phyloP scores from a whole-genome alignment of 2,113 vertebrate genomes.

The rabbit (Oryctolagus cuniculus) region mOryCun1.1 NC_091433.1:199296501-199297000 shows the following conservation, averaged over 20 bases:
- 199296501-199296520: too few species aligned
- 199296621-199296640: too few species aligned
- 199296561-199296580: too few species aligned
- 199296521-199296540: too few species aligned
- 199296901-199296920: background rate
- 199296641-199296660: background rate
- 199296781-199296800: background rate
- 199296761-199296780: background rate
- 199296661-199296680: accelerated
- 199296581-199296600: background rate
- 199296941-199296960: background rate
- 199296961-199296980: background rate
- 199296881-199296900: background rate
- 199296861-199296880: background rate
- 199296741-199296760: background rate
- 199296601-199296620: too few species aligned
- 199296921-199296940: background rate
- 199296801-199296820: background rate
- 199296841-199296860: background rate
- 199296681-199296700: background rate
- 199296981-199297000: background rate
- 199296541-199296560: background rate
- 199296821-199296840: background rate
- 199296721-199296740: too few species aligned
- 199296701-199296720: too few species aligned